Evolutionary conservation across 2,888 invertebrate species (phyloP), one percentile per base, ranked within the genome.

Genomic region (Fragum sueziense): DNA sequence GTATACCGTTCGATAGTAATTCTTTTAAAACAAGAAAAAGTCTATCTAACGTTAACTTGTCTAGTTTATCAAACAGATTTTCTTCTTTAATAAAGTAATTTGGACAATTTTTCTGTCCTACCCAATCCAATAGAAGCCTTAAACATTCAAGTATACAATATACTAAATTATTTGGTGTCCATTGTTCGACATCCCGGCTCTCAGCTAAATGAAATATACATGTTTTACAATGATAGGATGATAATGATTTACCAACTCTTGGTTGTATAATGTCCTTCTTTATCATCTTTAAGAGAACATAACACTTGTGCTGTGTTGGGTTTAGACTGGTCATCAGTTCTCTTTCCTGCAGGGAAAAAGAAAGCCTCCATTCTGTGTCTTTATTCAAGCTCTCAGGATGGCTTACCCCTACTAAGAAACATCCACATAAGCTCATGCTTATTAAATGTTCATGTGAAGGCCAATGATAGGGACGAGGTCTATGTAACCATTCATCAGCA

Each of bases 341-440:
- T 54, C 73, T 11, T 62, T 77, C 77, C 7, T 59, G 68, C 17
- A 33, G 54, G 1, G 72, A 69, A 31, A 70, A 62, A 0, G 77
- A 77, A n/a, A 77, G 33, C 52, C 77, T 72, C 73, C 77, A 77
- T 54, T 77, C 73, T 20, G 33, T 14, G 22, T 29, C 2, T 11
- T 52, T 41, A 1, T 62, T 62, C 22, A 17, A 6, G 47, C 71
- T 71, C 2, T 61, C 11, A 41, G 61, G 41, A 61, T 71, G 71
- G 2, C 71, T 41, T 14, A 71, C 71, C 22, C 34, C 59, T 2
- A 71, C 71, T 41, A 41, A 20, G 31, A 71, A 71, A 25, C 71
- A 71, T 27, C 71, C 71, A 20, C 25, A 22, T 20, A 22, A 25
- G 14, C 20, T 29, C 41, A 71, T 33, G 7, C 22, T 57, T 3